Base-by-base conservation (phyloP, 2,113 vertebrate species). In the Todiramphus saurophagus region DNA sequence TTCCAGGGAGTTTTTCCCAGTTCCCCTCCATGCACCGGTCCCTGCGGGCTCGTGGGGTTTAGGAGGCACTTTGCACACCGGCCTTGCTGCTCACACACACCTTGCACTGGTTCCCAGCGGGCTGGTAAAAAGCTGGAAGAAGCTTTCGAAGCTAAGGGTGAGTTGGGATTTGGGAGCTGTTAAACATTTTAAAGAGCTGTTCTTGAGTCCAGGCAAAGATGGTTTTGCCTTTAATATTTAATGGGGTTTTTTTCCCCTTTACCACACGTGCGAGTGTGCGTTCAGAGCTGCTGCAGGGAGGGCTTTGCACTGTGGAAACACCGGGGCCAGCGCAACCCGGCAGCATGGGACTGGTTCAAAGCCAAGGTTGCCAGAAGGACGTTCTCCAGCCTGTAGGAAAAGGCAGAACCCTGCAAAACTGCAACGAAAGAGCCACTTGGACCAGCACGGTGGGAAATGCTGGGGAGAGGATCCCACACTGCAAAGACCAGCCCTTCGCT, bases 281-380 rank as follows among this genome's bases (percentile, higher is more conserved):
- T 28, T 64, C 60, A 31, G 62, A 74, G 87, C 76, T 91, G 88
- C 93, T 90, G 69, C 69, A 41, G 76, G 44, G 63, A 67, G 89
- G 86, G 77, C 72, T 66, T 85, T 28, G 87, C 66, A 8, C 70
- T 64, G 67, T 35, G 3, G 85, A 55, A 90, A 7, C 24, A 1
- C 67, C 13, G 6, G 1, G 9, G 59, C 88, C 78, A 79, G 89
- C 60, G 59, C 73, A 83, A 93, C 88, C 89, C 37, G 1, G 60
- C 75, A 86, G 72, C 3, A 0, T 62, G 80, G 76, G 91, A 46
- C 68, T 67, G 46, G 48, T 90, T 90, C 79, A 83, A 90, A 94
- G 79, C 75, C 85, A 88, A 92, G 92, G 86, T 86, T 86, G 75
- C 55, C 88, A 92, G 67, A 87, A 95, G 87, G 96, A 31, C 53